phyloP scores from a whole-genome alignment of 2,888 invertebrate species.

The Drosophila lutescens region DNA sequence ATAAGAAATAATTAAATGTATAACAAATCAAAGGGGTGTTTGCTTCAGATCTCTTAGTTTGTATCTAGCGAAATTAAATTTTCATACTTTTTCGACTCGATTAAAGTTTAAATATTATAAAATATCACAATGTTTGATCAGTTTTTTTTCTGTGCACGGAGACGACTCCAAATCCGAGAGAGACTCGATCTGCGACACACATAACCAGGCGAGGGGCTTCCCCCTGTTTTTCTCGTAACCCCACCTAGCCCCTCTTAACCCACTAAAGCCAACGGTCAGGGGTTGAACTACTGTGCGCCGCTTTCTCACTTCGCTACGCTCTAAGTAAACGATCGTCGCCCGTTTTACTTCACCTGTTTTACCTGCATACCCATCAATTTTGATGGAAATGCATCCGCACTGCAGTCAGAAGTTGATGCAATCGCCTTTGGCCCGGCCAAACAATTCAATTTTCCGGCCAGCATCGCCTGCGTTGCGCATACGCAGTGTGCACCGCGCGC shows the following conservation, averaged over 20 bases:
- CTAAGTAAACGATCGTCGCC: slow-evolving; percentile 21
- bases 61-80: background rate
- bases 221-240: background rate
- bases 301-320: slow-evolving; percentile 53
- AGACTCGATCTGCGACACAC: slow-evolving; percentile 33
- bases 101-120: no score
- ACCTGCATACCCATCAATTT: background rate
- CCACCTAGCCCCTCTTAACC: background rate
- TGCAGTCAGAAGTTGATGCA: slow-evolving; percentile 55
- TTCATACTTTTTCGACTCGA: no score
- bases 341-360: slow-evolving; percentile 20
- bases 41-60: no score
- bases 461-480: slow-evolving; percentile 35
- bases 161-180: slow-evolving; percentile 8
- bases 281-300: slow-evolving; percentile 52
- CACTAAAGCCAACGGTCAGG: slow-evolving; percentile 54
- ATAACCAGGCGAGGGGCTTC: slow-evolving; percentile 6
- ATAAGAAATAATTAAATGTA: no score
- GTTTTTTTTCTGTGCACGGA: background rate
- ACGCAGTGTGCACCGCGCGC: slow-evolving; percentile 24
- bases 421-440: slow-evolving; percentile 14
- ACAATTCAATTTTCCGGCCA: slow-evolving; percentile 11
- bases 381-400: slow-evolving; percentile 9
- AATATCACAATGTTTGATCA: background rate
- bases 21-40: no score